Evolutionary conservation across 2,113 vertebrate genomes (phyloP), one percentile per base, ranked within the genome.

Genomic region (Helogale parvula): DNA sequence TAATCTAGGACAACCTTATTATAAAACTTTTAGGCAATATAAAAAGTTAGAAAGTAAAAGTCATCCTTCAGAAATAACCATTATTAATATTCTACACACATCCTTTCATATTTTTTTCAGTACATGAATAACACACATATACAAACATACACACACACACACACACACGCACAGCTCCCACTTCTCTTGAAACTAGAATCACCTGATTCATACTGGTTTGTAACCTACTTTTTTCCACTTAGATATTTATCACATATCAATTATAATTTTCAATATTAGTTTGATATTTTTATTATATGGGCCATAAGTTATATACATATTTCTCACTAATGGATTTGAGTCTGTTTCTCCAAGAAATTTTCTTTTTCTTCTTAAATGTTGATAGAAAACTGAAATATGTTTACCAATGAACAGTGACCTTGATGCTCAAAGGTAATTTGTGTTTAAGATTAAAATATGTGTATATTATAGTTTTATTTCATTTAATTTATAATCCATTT

Each of bases 281-380:
- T 98, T 96, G 57, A 52, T 97, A 95, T n/a, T 95, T 94, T 25
- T 84, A 90, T 82, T n/a, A 66, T 13, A 77, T 66, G 14, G 33
- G 47, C 29, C 27, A n/a, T 65, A 93, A 33, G 0, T 50, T 77
- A 35, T 45, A 52, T 19, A 65, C 16, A 33, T 10, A 35, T 97
- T 72, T 90, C 10, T 82, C 15, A 86, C 16, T 81, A 81, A 76
- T 54, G 17, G 5, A 85, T 68, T 68, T 69, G 11, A 72, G 8
- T 57, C 88, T 92, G 15, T 68, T 94, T 92, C 35, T 91, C 19
- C 12, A 57, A 50, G 12, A 71, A 74, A 47, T 60, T 94, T 65
- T 82, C 25, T 47, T 95, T 88, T 29, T 33, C n/a, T 41, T 27
- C 79, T 38, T 65, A 38, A 33, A 80, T 63, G 76, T 86, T 84